Base-by-base conservation (phyloP, 2,113 vertebrate genomes). In the Penelope pileata region DNA sequence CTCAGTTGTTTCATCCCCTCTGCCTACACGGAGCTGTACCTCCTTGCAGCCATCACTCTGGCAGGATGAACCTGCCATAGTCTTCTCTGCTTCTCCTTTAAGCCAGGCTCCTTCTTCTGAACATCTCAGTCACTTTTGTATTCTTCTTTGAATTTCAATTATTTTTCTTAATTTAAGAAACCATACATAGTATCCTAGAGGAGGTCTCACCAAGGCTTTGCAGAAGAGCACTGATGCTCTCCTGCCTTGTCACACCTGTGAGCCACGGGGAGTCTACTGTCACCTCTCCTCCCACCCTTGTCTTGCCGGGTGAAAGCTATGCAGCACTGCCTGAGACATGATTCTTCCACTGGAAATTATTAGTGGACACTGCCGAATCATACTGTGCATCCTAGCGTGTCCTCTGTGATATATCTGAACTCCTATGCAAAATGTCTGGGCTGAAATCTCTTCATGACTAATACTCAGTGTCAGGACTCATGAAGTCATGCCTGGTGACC, bases 271-370 rank as follows among this genome's bases (percentile, higher is more conserved):
- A 18, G 63, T 13, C 9, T 85, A 90, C 67, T 78, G 68, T 53
- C 47, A 90, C 34, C 43, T 67, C 45, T 90, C 76, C 24, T 94
- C 30, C 63, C 17, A 26, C 34, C 26, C 53, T 56, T 86, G 47
- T 23, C 88, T 58, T 43, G 64, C 7, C 3, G 23, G 1, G 4
- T 15, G 10, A 93, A 81, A 81, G 42, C 19, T 68, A 36, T 17
- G 36, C 0, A 1, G 47, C 42, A 47, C 50, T 27, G 45, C 80
- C 32, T 51, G 34, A 80, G 68, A 56, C 43, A 77, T 0, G 5
- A 36, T 86, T 90, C 24, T 93, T 91, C 80, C 83, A 32, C n/a
- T 86, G 86, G 88, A 96, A 96, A 94, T 93, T 86, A 84, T 91
- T 54, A 94, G 82, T 69, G 84, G 89, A 92, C 40, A 29, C 50